Conservation (phyloP, 2,888 invertebrate species). For the Eupelmus urozonus region DNA sequence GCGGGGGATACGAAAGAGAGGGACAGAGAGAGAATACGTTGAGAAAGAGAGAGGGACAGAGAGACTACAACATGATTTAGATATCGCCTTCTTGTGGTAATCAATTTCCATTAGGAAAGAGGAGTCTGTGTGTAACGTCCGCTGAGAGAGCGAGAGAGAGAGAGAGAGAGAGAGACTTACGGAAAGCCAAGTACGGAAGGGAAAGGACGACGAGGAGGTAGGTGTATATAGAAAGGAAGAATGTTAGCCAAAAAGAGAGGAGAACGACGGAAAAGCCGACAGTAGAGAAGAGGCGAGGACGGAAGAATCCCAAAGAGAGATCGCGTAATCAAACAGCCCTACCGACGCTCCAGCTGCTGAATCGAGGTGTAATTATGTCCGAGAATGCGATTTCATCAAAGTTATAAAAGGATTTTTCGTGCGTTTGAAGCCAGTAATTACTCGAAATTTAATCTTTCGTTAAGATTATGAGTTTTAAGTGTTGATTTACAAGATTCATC, state of each 20-base stretch:
- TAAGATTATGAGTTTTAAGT: too few species aligned
- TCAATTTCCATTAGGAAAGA: conserved; percentile 73
- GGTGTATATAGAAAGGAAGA: conserved; percentile 12
- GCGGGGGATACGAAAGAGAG: conserved; percentile 40
- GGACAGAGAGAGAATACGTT: conserved; percentile 58
- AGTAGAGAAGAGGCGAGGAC: not conserved
- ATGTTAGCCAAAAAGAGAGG: conserved; percentile 27
- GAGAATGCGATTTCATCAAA: not conserved
- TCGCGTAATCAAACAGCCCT: conserved; percentile 1
- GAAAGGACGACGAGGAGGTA: conserved; percentile 1
- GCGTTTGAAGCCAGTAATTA: too few species aligned
- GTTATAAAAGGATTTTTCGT: too few species aligned
- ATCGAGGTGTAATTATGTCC: conserved; percentile 20
- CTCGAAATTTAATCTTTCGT: too few species aligned
- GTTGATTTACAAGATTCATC: too few species aligned
- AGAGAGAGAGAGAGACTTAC: conserved; percentile 26
- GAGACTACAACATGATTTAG: conserved; percentile 71
- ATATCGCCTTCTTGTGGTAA: conserved; percentile 72
- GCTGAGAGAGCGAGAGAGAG: conserved; percentile 40
- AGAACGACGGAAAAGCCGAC: conserved; percentile 15
- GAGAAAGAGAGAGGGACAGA: conserved; percentile 56
- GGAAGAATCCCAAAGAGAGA: conserved; percentile 23
- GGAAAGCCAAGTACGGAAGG: conserved; percentile 62
- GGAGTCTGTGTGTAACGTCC: conserved; percentile 25
- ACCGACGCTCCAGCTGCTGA: not conserved